phyloP scores from a whole-genome alignment of 2,888 invertebrate genomes.

The Lumbricus terrestris region DNA sequence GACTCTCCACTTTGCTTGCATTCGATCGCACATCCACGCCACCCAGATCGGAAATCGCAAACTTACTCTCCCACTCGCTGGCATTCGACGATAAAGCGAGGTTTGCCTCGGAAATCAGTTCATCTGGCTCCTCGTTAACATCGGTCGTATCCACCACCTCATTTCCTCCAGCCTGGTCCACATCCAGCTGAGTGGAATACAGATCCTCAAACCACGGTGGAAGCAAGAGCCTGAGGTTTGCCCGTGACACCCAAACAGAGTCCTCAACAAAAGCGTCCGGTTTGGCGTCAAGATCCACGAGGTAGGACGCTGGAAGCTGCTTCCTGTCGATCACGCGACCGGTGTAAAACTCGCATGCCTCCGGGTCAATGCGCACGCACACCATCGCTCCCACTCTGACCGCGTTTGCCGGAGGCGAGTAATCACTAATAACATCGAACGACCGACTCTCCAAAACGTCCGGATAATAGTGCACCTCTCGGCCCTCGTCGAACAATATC shows the following conservation, averaged over 20 bases:
- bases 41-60: background rate
- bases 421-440: conserved; percentile 87
- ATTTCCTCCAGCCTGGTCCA: conserved; percentile 35
- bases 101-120: background rate
- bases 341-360: conserved; percentile 76
- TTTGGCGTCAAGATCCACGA: conserved; percentile 43
- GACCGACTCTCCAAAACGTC: conserved; percentile 62
- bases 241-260: conserved; percentile 73
- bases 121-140: conserved; percentile 14
- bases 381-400: conserved; percentile 77
- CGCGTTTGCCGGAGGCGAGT: conserved; percentile 78
- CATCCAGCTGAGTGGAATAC: conserved; percentile 53
- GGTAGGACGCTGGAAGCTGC: conserved; percentile 66
- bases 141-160: conserved; percentile 20
- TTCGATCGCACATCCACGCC: background rate
- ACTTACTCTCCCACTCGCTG: background rate
- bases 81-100: background rate
- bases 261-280: conserved; percentile 45
- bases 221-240: conserved; percentile 82
- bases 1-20: background rate
- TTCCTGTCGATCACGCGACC: conserved; percentile 75
- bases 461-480: conserved; percentile 38
- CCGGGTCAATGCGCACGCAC: conserved; percentile 66
- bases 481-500: conserved; percentile 78
- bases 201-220: conserved; percentile 97